Conservation (phyloP, 1,140 invertebrate species). For the Bilobella aurantiaca region DNA sequence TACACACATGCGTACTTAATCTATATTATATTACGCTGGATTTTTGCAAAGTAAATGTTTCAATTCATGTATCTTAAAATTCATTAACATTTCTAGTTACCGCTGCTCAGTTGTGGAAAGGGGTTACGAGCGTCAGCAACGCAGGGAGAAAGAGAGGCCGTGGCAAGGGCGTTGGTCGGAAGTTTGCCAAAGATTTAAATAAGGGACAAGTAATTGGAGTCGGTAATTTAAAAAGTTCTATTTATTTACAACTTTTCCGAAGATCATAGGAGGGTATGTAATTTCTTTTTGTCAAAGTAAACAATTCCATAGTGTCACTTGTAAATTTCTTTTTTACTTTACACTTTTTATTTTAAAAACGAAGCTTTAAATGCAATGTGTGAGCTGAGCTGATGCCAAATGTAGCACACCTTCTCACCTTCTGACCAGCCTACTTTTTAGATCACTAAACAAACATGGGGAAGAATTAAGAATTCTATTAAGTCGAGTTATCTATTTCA, state of each 20-base stretch:
- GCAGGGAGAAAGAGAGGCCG: constrained; percentile 87
- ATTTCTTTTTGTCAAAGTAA: too few relatives aligned
- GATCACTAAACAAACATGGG: too few relatives aligned
- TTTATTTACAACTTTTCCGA: background rate
- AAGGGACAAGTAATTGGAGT: constrained; percentile 77
- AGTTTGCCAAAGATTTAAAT: constrained; percentile 71
- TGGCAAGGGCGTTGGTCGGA: constrained; percentile 65
- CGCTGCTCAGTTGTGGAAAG: constrained; percentile 81
- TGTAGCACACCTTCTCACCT: too few relatives aligned
- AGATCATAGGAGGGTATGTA: too few relatives aligned
- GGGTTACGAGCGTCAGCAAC: constrained; percentile 88
- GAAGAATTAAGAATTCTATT: too few relatives aligned
- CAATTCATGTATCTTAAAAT: constrained; percentile 17
- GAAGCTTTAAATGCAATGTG: too few relatives aligned
- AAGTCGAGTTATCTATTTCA: constrained; percentile 32
- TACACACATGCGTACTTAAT: too few relatives aligned
- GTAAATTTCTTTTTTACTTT: too few relatives aligned
- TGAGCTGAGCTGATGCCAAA: background rate
- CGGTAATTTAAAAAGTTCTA: constrained; percentile 42
- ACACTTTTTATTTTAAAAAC: too few relatives aligned
- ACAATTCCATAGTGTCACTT: too few relatives aligned
- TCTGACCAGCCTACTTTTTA: too few relatives aligned
- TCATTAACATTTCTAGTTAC: constrained; percentile 48
- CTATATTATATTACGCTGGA: background rate
- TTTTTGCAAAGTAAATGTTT: too few relatives aligned